Percentiles rank a stretch among this genome's conserved stretches.
These are phyloP conservation scores for Dipodomys ordii DNA, from an alignment of 2,113 vertebrate species.

Conservation along the genomic window DNA sequence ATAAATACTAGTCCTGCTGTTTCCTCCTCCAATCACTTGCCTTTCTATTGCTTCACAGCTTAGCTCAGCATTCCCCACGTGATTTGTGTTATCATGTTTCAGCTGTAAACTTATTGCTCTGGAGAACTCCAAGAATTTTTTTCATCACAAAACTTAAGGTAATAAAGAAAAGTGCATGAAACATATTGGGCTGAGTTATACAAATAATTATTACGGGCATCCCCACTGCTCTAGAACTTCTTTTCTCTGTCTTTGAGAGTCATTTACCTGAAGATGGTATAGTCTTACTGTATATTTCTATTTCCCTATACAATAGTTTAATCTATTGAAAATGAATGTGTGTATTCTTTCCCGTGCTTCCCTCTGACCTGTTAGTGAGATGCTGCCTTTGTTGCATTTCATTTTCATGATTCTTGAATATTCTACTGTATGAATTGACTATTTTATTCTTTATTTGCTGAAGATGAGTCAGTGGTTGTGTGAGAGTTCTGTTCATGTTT, in stretches of 20 bases:
- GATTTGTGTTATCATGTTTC: background rate
- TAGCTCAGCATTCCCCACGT: accelerated
- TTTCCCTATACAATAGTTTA: background rate
- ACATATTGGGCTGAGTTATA: background rate
- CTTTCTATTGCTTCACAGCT: background rate
- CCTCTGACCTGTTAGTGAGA: background rate
- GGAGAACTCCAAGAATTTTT: background rate
- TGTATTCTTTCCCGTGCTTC: background rate
- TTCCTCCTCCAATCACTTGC: slow-evolving; percentile 32
- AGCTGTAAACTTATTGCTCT: background rate
- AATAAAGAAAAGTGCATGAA: background rate
- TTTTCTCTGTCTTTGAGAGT: background rate
- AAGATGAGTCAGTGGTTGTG: background rate
- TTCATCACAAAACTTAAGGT: background rate
- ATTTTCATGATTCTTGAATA: slow-evolving; percentile 16
- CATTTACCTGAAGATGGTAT: slow-evolving; percentile 39
- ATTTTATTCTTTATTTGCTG: background rate
- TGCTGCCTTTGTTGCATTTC: background rate
- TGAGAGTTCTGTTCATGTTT: background rate
- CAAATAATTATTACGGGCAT: background rate
- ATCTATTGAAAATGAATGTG: background rate
- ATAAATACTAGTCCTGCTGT: slow-evolving; percentile 26
- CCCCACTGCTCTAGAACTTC: background rate
- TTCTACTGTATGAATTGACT: background rate
- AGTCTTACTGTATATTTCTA: background rate